Conservation (phyloP, 2,888 invertebrate species). For the Helleia helle region DNA sequence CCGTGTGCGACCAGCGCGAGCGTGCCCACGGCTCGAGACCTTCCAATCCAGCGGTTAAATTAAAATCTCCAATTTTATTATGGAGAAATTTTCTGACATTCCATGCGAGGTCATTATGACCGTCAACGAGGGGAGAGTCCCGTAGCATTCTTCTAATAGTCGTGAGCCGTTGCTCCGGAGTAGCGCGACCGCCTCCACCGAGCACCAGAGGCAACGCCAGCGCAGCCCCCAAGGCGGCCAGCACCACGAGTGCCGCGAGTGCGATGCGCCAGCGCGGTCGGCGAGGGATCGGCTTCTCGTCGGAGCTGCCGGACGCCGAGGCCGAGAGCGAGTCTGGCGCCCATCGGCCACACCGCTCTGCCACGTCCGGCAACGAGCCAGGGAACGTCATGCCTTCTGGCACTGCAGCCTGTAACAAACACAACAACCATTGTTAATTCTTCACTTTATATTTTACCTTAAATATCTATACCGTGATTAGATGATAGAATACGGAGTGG, state of each 20-base stretch:
- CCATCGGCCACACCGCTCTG: conserved; percentile 69
- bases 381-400: conserved; percentile 68
- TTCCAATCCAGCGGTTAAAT: conserved; percentile 77
- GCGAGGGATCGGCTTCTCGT: conserved; percentile 65
- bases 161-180: conserved; percentile 77
- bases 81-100: conserved; percentile 91
- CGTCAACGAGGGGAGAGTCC: conserved; percentile 82
- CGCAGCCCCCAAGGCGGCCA: conserved; percentile 74
- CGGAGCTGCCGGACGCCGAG: conserved; percentile 65
- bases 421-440: conserved; percentile 3
- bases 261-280: conserved; percentile 73
- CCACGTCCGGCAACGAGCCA: conserved; percentile 68
- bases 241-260: conserved; percentile 73
- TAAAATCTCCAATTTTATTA: conserved; percentile 81
- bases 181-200: conserved; percentile 60
- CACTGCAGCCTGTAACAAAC: conserved; percentile 59
- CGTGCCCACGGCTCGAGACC: conserved; percentile 87
- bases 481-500: no score
- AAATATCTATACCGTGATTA: no score
- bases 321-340: conserved; percentile 64
- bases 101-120: conserved; percentile 92
- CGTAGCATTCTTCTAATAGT: conserved; percentile 78
- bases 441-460: background rate
- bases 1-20: conserved; percentile 94
- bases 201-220: conserved; percentile 73